Percentiles rank a stretch among this genome's conserved stretches.
Conservation (phyloP, 2,888 invertebrate genomes). For the Conchocele bisecta region DNA sequence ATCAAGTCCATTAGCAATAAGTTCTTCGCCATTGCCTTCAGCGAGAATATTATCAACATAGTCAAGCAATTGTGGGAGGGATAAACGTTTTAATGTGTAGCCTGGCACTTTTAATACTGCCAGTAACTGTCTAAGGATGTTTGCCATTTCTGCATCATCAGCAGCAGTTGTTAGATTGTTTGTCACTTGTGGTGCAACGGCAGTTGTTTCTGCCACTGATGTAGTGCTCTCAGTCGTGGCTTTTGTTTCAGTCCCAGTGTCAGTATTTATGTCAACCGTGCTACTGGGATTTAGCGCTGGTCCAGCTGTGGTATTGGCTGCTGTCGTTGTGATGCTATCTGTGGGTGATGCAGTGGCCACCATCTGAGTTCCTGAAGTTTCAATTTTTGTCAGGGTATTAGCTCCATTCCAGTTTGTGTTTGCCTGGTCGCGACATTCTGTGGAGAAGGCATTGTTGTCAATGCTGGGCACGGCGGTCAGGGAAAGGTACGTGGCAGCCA, state of each 20-base stretch:
- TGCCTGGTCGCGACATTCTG: slow-evolving; percentile 21
- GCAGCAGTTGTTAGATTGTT: not conserved
- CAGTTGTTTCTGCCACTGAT: too few relatives aligned
- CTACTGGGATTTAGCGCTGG: too few relatives aligned
- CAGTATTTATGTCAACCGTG: too few relatives aligned
- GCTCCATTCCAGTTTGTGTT: too few relatives aligned
- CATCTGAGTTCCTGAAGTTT: too few relatives aligned
- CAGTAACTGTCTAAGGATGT: not conserved
- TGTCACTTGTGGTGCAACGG: too few relatives aligned
- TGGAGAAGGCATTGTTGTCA: slow-evolving; percentile 44
- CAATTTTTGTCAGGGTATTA: too few relatives aligned
- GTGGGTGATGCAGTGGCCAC: too few relatives aligned
- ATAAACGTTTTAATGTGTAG: not conserved
- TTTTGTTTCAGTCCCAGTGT: too few relatives aligned
- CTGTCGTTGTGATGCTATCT: too few relatives aligned
- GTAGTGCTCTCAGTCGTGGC: too few relatives aligned
- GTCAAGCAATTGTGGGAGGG: not conserved
- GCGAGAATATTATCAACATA: not conserved
- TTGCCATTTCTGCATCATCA: not conserved
- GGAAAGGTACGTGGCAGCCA: slow-evolving; percentile 72
- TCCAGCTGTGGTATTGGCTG: too few relatives aligned
- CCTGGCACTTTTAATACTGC: not conserved
- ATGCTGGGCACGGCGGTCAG: slow-evolving; percentile 68
- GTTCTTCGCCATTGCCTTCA: not conserved
- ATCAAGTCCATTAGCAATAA: not conserved